Evolutionary conservation across 2,797 vertebrate genomes (phyloP).

Genomic region (Taenioides sp.): DNA sequence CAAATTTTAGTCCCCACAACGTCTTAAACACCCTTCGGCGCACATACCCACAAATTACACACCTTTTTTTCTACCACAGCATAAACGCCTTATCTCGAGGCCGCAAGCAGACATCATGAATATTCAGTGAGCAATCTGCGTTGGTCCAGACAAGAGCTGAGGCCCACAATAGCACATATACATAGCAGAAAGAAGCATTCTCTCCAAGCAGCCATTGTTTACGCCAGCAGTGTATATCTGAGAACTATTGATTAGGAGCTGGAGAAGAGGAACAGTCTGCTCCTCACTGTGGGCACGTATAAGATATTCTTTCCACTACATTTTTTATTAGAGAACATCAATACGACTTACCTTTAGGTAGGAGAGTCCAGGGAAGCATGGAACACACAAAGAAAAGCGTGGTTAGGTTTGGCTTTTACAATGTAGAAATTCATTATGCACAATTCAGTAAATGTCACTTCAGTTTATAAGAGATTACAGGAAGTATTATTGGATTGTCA

Average conservation of each 20-base stretch:
- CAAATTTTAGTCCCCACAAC: conserved; percentile 32
- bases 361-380: conserved; percentile 26
- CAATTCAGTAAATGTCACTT: not conserved
- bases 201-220: conserved; percentile 62
- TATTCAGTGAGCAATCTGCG: conserved; percentile 72
- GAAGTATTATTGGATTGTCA: not conserved
- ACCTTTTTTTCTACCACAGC: conserved; percentile 51
- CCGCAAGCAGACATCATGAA: conserved; percentile 69
- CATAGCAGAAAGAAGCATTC: conserved; percentile 34
- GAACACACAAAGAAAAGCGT: conserved; percentile 24
- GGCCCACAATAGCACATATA: conserved; percentile 23
- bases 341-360: conserved; percentile 51
- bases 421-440: not conserved
- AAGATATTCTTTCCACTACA: conserved; percentile 38
- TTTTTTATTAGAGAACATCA: conserved; percentile 37
- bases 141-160: conserved; percentile 60
- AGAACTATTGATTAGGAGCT: conserved; percentile 60
- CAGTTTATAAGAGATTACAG: not conserved
- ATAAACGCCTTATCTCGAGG: conserved; percentile 69
- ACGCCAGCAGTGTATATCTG: conserved; percentile 51
- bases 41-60: conserved; percentile 24
- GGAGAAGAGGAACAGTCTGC: conserved; percentile 34
- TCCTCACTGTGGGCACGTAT: conserved; percentile 43
- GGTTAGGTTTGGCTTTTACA: conserved; percentile 25
- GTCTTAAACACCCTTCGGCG: conserved; percentile 10